Evolutionary conservation across 2,888 invertebrate genomes (phyloP).

Genomic region (Toxonevra muliebris): DNA sequence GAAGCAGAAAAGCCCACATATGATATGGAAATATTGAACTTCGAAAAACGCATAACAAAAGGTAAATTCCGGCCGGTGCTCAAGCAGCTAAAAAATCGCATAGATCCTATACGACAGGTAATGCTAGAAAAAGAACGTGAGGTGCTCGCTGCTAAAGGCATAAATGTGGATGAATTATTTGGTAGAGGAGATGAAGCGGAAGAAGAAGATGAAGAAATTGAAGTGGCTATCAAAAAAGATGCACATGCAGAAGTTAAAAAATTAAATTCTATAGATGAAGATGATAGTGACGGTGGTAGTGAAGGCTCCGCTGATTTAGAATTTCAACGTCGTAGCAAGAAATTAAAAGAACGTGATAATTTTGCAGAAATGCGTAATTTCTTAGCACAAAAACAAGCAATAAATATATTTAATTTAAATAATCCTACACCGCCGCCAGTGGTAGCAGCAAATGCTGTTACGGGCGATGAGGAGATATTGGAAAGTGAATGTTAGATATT

Average conservation of each 20-base stretch:
- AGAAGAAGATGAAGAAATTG: slow-evolving; percentile 23
- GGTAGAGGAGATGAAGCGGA: slow-evolving; percentile 37
- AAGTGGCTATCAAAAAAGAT: slow-evolving; percentile 17
- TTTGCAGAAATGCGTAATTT: slow-evolving; percentile 64
- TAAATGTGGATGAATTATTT: slow-evolving; percentile 61
- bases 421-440: slow-evolving; percentile 36
- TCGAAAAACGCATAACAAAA: slow-evolving; percentile 61
- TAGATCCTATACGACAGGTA: slow-evolving; percentile 62
- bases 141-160: slow-evolving; percentile 60
- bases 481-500: slow-evolving; percentile 46
- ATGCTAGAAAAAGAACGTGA: slow-evolving; percentile 62
- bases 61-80: slow-evolving; percentile 63
- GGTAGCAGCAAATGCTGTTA: slow-evolving; percentile 22
- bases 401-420: slow-evolving; percentile 58
- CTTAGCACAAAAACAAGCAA: slow-evolving; percentile 60
- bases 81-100: slow-evolving; percentile 61
- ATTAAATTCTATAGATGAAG: slow-evolving; percentile 21
- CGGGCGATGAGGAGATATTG: slow-evolving; percentile 54
- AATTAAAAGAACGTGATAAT: slow-evolving; percentile 56
- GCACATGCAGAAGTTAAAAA: slow-evolving; percentile 28
- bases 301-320: slow-evolving; percentile 53
- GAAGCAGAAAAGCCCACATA: slow-evolving; percentile 41
- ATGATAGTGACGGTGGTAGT: slow-evolving; percentile 40
- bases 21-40: slow-evolving; percentile 58
- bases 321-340: slow-evolving; percentile 50